Percentiles rank a stretch among this genome's conserved stretches.
Evolutionary conservation across 2,113 vertebrate genomes (phyloP).

Genomic region (Phrynosoma platyrhinos): DNA sequence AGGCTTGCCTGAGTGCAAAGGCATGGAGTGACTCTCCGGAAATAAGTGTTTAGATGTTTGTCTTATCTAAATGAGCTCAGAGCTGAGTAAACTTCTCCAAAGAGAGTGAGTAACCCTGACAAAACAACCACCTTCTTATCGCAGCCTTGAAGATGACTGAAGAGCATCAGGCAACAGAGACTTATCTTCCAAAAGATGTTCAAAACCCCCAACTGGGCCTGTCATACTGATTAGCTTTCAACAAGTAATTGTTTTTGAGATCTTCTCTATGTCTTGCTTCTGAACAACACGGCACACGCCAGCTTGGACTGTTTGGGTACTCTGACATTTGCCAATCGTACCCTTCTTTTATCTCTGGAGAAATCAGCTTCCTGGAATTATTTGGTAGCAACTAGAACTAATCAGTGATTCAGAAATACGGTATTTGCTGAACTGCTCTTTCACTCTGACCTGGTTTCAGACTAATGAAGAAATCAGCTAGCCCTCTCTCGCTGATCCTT

Average conservation of each 20-base stretch:
- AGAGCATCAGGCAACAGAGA: slow-evolving; percentile 68
- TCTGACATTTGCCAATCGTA: slow-evolving; percentile 25
- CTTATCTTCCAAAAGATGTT: slow-evolving; percentile 70
- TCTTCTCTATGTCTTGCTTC: slow-evolving; percentile 57
- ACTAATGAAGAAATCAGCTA: neutral
- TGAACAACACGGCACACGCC: slow-evolving; percentile 50
- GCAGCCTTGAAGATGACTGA: slow-evolving; percentile 67
- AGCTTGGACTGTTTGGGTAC: slow-evolving; percentile 60
- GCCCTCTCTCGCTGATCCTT: neutral
- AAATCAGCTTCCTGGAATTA: neutral
- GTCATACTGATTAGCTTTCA: slow-evolving; percentile 65
- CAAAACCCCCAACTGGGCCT: slow-evolving; percentile 51
- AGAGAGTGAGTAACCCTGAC: slow-evolving; percentile 65
- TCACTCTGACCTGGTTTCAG: neutral
- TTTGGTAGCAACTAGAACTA: slow-evolving; percentile 22
- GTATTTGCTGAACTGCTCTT: slow-evolving; percentile 24
- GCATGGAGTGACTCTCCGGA: slow-evolving; percentile 60
- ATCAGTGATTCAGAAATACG: neutral
- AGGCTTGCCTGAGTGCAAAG: slow-evolving; percentile 52
- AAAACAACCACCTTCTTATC: slow-evolving; percentile 72
- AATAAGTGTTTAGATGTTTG: slow-evolving; percentile 75
- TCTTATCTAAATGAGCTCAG: slow-evolving; percentile 75
- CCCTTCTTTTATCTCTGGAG: slow-evolving; percentile 47
- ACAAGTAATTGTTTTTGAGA: slow-evolving; percentile 42
- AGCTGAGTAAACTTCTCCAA: slow-evolving; percentile 60